Evolutionary conservation across 2,113 vertebrate species (phyloP).

Genomic region (Crocuta crocuta): DNA sequence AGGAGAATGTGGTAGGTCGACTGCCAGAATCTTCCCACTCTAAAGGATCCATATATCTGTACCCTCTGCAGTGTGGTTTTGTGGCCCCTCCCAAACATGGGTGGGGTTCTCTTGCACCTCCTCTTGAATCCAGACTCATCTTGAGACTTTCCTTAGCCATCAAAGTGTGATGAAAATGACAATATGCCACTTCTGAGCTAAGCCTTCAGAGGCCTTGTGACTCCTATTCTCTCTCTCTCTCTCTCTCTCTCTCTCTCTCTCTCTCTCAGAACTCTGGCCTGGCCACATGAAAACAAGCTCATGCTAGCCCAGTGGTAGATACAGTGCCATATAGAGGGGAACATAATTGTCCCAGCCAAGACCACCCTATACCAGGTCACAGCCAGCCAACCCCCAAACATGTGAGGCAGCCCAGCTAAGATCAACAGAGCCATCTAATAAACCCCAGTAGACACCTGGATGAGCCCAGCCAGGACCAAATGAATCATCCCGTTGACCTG

Average conservation of each 20-base stretch:
- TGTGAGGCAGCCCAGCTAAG: not conserved
- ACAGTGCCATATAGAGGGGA: not conserved
- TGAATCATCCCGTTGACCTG: not conserved
- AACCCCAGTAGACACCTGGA: not conserved
- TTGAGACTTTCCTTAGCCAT: slow-evolving; percentile 1
- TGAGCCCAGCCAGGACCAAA: not conserved
- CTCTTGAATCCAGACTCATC: not conserved
- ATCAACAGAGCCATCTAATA: not conserved
- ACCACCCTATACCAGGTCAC: not conserved
- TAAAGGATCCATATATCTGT: not conserved
- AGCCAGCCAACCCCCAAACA: not conserved
- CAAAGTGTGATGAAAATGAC: not conserved
- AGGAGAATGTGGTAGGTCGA: not conserved
- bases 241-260: too few species aligned
- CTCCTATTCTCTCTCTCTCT: not conserved
- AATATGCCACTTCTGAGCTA: not conserved
- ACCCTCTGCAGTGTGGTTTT: not conserved
- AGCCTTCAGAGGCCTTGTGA: not conserved
- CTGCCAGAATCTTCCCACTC: not conserved
- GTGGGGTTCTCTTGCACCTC: not conserved
- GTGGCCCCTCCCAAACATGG: not conserved
- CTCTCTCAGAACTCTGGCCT: not conserved
- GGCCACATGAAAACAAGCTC: not conserved
- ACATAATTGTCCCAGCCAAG: not conserved
- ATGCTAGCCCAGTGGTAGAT: not conserved